Base-by-base conservation (phyloP, 1,140 invertebrate species). In the Monomorium pharaonis region DNA sequence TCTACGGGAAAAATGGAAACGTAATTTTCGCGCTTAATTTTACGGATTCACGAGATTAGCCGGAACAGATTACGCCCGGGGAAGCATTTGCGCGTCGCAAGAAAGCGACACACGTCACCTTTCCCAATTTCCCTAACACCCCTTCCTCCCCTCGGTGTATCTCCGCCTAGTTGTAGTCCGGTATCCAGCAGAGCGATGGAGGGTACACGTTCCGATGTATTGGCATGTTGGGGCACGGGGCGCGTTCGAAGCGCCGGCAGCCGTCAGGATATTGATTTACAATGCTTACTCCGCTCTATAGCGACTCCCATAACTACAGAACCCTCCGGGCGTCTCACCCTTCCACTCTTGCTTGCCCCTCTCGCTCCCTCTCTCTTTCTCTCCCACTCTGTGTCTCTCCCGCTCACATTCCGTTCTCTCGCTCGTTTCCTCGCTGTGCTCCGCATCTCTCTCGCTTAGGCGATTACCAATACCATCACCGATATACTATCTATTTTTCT, bases 241-340 rank as follows among this genome's bases (percentile, higher is more conserved):
- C 86, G 89, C 86, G 84, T 83, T 88, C 84, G 76, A 91, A 92
- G 91, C 90, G 89, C 92, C 89, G 86, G 89, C 92, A 93, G 88
- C 92, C 92, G 91, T 88, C 90, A 86, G 89, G 92, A 90, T 93
- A 94, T 94, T 94, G 93, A 94, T 94, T 94, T 93, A 93, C 92
- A 94, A 94, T 93, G 93, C 92, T 93, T 92, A 91, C 92, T 92
- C 91, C 90, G 88, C 90, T 93, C 90, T 92, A 91, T 91, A 93
- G 90, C 86, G 80, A 91, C 93, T 93, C 90, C 92, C 91, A 93
- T 93, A 93, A 93, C 92, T 92, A 90, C 89, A 89, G 88, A 88
- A 21, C 65, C 72, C 89, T 76, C 84, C 86, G 70, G 85, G 67
- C 70, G 37, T 80, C 69, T 84, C 75, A 62, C 80, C n/a, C 70